These are phyloP conservation scores for Rhimphoctona megacephalus DNA, from an alignment of 2,888 invertebrate genomes.

Conservation along the genomic window DNA sequence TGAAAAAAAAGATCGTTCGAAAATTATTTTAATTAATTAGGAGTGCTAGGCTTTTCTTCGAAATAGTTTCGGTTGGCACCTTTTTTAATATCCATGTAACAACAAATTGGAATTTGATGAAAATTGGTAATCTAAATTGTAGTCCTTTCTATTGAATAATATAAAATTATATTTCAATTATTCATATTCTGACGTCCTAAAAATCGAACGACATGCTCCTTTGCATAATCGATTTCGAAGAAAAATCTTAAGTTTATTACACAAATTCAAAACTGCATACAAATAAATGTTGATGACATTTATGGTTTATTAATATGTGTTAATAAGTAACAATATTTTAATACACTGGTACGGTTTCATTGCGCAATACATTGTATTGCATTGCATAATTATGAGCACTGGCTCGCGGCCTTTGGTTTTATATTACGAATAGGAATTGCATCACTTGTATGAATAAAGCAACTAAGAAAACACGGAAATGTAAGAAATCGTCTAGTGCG, in stretches of 20 bases:
- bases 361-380: constrained; percentile 27
- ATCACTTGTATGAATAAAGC: constrained; percentile 31
- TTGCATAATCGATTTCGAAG: neutral
- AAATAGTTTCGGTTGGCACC: too few relatives aligned
- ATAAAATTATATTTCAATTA: too few relatives aligned
- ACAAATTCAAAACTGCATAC: neutral
- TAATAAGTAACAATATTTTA: too few relatives aligned
- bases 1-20: too few relatives aligned
- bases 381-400: constrained; percentile 59
- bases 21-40: too few relatives aligned
- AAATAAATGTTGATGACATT: neutral
- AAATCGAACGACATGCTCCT: neutral
- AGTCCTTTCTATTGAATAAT: too few relatives aligned
- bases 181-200: too few relatives aligned
- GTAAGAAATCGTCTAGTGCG: constrained; percentile 22
- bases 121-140: neutral
- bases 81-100: neutral
- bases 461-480: constrained; percentile 46
- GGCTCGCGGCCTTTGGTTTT: constrained; percentile 61
- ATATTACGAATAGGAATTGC: constrained; percentile 61
- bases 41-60: too few relatives aligned
- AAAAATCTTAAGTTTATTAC: neutral
- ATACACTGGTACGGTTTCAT: too few relatives aligned
- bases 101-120: neutral
- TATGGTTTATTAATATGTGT: constrained; percentile 17